These are phyloP conservation scores for Protonibea diacanthus DNA, from an alignment of 2,797 vertebrate species.

Conservation along the genomic window DNA sequence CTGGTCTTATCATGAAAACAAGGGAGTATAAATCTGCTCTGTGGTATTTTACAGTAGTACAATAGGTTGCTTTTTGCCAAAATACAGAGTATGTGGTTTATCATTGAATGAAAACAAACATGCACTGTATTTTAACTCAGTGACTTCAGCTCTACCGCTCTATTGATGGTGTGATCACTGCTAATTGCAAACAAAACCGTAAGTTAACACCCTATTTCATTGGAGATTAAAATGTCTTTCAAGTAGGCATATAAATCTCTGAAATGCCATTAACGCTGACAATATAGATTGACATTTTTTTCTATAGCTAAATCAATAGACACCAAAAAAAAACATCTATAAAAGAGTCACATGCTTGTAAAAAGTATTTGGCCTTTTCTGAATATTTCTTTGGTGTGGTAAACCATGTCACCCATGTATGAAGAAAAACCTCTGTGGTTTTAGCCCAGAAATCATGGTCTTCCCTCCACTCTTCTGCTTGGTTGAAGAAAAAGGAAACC, in stretches of 20 bases:
- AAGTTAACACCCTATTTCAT: neutral
- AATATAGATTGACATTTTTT: neutral
- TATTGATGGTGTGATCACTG: conserved; percentile 9
- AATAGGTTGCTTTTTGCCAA: conserved; percentile 9
- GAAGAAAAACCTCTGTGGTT: conserved; percentile 22
- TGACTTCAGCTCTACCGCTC: neutral
- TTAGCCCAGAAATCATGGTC: conserved; percentile 39
- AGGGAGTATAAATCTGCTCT: conserved; percentile 41
- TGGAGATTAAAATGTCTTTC: conserved; percentile 1
- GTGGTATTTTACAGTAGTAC: conserved; percentile 7
- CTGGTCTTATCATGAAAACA: conserved; percentile 54
- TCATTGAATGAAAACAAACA: conserved; percentile 18
- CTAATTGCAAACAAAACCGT: neutral
- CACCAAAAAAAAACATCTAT: neutral
- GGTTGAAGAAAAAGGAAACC: conserved; percentile 72
- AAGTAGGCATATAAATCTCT: neutral
- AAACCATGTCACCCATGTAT: conserved; percentile 22
- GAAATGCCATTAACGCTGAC: neutral
- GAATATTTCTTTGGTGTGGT: conserved; percentile 20
- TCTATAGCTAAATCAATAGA: neutral
- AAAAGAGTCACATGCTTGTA: conserved; percentile 17
- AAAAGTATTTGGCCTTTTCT: conserved; percentile 4
- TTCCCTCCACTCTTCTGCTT: conserved; percentile 50
- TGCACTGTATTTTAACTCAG: neutral
- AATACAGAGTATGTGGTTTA: neutral